Evolutionary conservation across 1,140 invertebrate species (phyloP).

Genomic region (Drosophila rufa): DNA sequence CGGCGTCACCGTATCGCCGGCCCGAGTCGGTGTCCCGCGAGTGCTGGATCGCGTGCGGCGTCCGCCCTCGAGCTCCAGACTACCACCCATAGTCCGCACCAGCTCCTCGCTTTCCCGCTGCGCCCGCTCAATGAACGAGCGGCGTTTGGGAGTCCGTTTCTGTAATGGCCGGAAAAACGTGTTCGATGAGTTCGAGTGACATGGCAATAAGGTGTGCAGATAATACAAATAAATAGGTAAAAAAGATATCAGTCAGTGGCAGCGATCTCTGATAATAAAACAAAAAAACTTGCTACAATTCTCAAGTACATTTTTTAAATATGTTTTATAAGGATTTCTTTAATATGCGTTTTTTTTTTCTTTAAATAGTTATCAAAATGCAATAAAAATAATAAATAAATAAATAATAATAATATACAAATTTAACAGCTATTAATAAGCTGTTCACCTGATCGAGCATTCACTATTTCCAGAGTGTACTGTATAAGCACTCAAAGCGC

Average conservation of each 20-base stretch:
- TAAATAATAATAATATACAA: no score
- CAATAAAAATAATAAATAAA: no score
- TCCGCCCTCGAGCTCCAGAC: slow-evolving; percentile 73
- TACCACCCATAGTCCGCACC: slow-evolving; percentile 80
- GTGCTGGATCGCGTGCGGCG: slow-evolving; percentile 79
- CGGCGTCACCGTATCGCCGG: slow-evolving; percentile 62
- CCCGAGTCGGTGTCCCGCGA: slow-evolving; percentile 72
- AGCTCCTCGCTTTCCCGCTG: slow-evolving; percentile 82
- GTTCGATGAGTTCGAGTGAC: not conserved
- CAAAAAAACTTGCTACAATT: no score
- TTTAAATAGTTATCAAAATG: no score
- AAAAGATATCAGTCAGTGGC: not conserved
- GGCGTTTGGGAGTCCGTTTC: slow-evolving; percentile 82
- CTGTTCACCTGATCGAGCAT: not conserved
- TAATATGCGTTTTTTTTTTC: no score
- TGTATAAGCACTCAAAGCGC: not conserved
- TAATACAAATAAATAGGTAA: not conserved
- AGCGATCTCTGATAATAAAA: not conserved
- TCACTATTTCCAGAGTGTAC: not conserved
- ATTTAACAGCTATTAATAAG: not conserved
- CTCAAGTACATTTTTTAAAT: no score
- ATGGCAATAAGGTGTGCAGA: not conserved
- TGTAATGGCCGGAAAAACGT: slow-evolving; percentile 31
- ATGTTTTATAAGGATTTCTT: no score
- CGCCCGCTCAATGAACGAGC: slow-evolving; percentile 76